Conservation (phyloP, 2,113 vertebrate genomes). For the Anhinga rufa region DNA sequence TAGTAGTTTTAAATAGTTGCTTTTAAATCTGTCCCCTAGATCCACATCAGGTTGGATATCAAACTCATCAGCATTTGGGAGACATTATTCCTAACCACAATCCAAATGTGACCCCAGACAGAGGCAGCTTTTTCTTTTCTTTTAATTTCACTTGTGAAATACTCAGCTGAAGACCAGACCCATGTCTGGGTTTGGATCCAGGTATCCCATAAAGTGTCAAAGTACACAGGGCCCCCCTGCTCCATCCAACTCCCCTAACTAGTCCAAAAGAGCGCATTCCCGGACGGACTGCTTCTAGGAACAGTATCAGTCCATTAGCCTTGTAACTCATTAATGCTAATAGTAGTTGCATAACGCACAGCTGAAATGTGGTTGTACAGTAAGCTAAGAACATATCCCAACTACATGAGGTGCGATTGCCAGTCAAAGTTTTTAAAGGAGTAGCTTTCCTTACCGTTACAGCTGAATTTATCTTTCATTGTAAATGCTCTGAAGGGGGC, state of each 20-base stretch:
- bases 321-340: constrained; percentile 41
- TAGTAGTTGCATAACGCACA: constrained; percentile 6
- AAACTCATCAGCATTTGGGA: neutral
- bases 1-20: neutral
- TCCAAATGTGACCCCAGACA: neutral
- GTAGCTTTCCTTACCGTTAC: neutral
- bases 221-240: neutral
- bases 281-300: constrained; percentile 32
- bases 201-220: neutral
- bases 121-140: neutral
- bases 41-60: neutral
- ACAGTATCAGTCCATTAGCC: neutral
- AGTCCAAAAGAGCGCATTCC: neutral
- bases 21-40: neutral
- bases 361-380: neutral
- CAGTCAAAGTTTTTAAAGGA: neutral
- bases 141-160: neutral
- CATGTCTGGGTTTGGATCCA: neutral
- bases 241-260: neutral
- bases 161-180: neutral
- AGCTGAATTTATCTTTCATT: neutral
- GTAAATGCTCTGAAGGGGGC: neutral
- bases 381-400: neutral
- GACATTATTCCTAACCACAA: neutral
- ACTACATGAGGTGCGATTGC: neutral